Conservation (phyloP, 2,888 invertebrate genomes). For the Sialis lutaria region DNA sequence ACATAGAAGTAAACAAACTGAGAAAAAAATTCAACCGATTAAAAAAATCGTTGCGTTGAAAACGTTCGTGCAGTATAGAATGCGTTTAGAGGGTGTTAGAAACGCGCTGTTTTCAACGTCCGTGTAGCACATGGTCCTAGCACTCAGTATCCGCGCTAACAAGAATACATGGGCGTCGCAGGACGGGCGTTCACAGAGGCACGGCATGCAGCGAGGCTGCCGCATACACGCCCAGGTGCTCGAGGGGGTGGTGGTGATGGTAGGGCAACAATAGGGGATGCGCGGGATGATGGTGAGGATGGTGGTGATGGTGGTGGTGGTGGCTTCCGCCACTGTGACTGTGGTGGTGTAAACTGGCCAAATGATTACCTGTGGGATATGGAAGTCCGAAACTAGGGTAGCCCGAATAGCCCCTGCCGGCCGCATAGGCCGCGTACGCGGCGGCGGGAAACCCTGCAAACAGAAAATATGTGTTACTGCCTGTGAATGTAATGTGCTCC, state of each 20-base stretch:
- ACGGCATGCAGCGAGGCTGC: slow-evolving; percentile 43
- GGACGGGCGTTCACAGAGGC: slow-evolving; percentile 50
- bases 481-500: no score
- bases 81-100: not conserved
- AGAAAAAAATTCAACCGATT: no score
- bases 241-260: slow-evolving; percentile 37
- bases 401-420: slow-evolving; percentile 91
- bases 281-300: slow-evolving; percentile 32
- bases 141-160: not conserved
- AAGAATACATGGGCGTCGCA: slow-evolving; percentile 14
- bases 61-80: no score
- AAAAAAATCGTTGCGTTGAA: no score
- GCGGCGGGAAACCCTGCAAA: slow-evolving; percentile 79
- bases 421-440: slow-evolving; percentile 91
- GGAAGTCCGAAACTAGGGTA: slow-evolving; percentile 97
- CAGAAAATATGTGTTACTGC: not conserved
- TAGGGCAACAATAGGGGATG: slow-evolving; percentile 42
- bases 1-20: no score
- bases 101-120: not conserved
- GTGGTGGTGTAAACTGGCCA: slow-evolving; percentile 59
- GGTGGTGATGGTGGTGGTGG: slow-evolving; percentile 25
- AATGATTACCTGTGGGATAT: slow-evolving; percentile 90
- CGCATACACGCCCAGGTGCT: slow-evolving; percentile 39
- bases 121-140: no score
- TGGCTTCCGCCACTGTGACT: slow-evolving; percentile 30